phyloP scores from a whole-genome alignment of 2,113 vertebrate genomes.

The Felis chaus region DNA sequence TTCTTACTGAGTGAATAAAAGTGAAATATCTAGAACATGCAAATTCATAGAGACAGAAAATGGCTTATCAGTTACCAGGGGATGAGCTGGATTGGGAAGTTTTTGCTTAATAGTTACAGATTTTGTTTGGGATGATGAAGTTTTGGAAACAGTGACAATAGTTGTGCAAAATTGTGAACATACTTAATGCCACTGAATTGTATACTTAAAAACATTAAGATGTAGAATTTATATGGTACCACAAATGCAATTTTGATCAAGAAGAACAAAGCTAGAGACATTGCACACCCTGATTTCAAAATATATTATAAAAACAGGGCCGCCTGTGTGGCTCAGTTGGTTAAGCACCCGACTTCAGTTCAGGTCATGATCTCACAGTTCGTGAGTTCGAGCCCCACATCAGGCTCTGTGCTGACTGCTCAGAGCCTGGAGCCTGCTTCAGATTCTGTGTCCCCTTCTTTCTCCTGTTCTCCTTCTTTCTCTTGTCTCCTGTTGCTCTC shows the following conservation, averaged over 20 bases:
- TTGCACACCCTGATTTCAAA: neutral
- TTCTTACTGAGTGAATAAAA: neutral
- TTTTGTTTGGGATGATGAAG: neutral
- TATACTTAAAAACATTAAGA: neutral
- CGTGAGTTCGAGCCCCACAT: no score
- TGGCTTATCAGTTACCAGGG: neutral
- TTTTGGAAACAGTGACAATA: neutral
- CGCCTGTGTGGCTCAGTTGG: no score
- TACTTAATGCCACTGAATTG: neutral
- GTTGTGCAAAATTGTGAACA: no score
- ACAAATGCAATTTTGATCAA: neutral
- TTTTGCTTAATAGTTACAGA: neutral
- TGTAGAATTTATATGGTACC: neutral
- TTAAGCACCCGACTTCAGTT: no score
- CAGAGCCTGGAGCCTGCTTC: no score
- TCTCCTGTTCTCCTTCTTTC: no score
- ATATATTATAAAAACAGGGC: neutral
- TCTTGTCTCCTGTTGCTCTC: no score
- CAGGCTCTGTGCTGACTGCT: no score
- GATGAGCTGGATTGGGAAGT: neutral
- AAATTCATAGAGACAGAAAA: neutral
- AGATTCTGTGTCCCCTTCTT: no score
- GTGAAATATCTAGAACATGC: neutral
- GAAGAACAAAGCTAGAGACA: neutral
- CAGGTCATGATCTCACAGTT: no score